Evolutionary conservation across 2,888 invertebrate species (phyloP).

Genomic region (Agrotis exclamationis): DNA sequence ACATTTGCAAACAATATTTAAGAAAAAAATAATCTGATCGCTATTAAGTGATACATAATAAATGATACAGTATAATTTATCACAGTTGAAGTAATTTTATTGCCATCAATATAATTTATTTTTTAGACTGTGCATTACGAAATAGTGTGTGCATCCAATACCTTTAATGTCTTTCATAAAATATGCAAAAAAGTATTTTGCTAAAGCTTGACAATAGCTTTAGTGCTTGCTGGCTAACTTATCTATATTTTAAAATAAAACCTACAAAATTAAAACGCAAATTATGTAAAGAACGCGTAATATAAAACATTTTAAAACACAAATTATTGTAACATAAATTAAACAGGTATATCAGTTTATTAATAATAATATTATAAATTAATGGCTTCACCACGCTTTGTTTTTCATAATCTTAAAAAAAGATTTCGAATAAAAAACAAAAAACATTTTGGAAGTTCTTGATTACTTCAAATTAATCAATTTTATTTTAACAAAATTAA

Average conservation of each 20-base stretch:
- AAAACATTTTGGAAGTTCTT: no score
- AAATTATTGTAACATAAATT: background rate
- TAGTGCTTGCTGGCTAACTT: background rate
- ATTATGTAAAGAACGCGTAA: background rate
- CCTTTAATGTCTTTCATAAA: conserved; percentile 22
- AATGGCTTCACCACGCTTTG: no score
- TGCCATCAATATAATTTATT: conserved; percentile 19
- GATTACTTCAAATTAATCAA: no score
- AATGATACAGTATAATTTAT: background rate
- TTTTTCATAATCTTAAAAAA: background rate
- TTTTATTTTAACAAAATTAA: background rate
- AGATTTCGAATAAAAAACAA: no score
- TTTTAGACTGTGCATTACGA: background rate
- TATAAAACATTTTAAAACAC: no score
- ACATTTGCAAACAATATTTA: conserved; percentile 6
- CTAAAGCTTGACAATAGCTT: no score
- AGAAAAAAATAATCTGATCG: conserved; percentile 7
- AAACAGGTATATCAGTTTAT: background rate
- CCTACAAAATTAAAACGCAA: background rate
- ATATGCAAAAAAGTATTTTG: conserved; percentile 9
- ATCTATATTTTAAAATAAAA: background rate
- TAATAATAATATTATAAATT: background rate
- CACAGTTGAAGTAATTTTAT: conserved; percentile 19
- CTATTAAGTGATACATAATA: conserved; percentile 3
- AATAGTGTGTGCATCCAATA: conserved; percentile 14